Base-by-base conservation (phyloP, 2,888 invertebrate species). In the Brassicogethes aeneus region DNA sequence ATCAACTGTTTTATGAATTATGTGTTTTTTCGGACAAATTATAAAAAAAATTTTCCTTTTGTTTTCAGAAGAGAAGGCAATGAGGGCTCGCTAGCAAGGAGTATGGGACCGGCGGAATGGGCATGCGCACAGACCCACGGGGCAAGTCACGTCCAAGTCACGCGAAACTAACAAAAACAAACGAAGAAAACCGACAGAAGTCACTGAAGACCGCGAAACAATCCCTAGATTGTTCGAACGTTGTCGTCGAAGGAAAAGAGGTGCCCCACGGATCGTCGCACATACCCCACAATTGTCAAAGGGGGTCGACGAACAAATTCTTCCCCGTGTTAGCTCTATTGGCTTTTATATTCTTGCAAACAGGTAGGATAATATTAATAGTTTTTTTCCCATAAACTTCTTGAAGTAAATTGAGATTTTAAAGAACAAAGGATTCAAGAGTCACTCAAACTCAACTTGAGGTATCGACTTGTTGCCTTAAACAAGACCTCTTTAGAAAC, bases 91-190 rank as follows among this genome's bases (percentile, higher is more conserved):
- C 79, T 76, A 77, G 74, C 76, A 72, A 72, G 72, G 76, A 78
- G 75, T 77, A 86, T 86, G 85, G 85, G 82, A 85, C 80, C 80
- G 84, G 82, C 85, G 85, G 85, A 80, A 86, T 86, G 85, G 85
- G 85, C 82, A 81, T 85, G 84, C 82, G 83, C 79, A 82, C 82
- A 81, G 82, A 83, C 84, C 85, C 80, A 79, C 71, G 76, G 77
- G 77, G 76, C 77, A 74, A 73, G 71, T 70, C 73, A 75, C 73
- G 75, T 74, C 73, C 74, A 71, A 71, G 72, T n/a, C n/a, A n/a
- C n/a, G n/a, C n/a, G n/a, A n/a, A n/a, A 56, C 57, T 23, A n/a
- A n/a, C n/a, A n/a, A n/a, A n/a, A n/a, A n/a, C n/a, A n/a, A n/a
- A n/a, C n/a, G n/a, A n/a, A n/a, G n/a, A n/a, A n/a, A n/a, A n/a